A percentile compares a stretch with the other conserved stretches of the same genome.
Evolutionary conservation across 2,797 vertebrate species (phyloP).

Genomic region (Crenichthys baileyi): DNA sequence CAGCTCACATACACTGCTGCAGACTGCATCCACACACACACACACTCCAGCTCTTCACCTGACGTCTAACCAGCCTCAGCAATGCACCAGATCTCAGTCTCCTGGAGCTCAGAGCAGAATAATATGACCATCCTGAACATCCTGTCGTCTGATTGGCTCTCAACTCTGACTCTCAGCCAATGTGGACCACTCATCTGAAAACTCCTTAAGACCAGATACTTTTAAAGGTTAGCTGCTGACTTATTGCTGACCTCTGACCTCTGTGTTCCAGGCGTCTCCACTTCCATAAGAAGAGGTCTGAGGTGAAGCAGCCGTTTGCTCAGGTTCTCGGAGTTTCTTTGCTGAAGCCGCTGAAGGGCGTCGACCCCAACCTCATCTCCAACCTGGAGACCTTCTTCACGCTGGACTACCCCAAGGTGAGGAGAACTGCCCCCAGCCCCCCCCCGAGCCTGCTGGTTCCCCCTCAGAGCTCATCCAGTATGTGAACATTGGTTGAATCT

Average conservation of each 20-base stretch:
- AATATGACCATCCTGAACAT: background rate
- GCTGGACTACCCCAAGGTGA: constrained; percentile 95
- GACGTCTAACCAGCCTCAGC: background rate
- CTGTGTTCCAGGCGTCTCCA: constrained; percentile 84
- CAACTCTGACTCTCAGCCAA: background rate
- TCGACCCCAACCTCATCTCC: constrained; percentile 94
- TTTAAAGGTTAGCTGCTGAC: background rate
- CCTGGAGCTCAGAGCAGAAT: no score
- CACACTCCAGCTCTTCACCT: no score
- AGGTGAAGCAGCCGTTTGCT: constrained; percentile 88
- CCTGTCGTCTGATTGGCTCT: background rate
- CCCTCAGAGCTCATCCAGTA: background rate
- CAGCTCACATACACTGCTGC: no score
- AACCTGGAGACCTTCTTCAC: constrained; percentile 98
- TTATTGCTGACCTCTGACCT: background rate
- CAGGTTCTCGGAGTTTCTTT: constrained; percentile 93
- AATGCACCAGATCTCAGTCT: no score
- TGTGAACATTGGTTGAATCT: no score
- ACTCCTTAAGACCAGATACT: background rate
- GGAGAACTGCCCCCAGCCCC: background rate
- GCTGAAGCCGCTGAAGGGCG: constrained; percentile 93
- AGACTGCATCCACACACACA: no score
- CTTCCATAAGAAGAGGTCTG: constrained; percentile 84
- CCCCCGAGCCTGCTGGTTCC: background rate
- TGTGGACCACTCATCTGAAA: background rate